Evolutionary conservation across 2,888 invertebrate genomes (phyloP).

Genomic region (Drepana falcataria): DNA sequence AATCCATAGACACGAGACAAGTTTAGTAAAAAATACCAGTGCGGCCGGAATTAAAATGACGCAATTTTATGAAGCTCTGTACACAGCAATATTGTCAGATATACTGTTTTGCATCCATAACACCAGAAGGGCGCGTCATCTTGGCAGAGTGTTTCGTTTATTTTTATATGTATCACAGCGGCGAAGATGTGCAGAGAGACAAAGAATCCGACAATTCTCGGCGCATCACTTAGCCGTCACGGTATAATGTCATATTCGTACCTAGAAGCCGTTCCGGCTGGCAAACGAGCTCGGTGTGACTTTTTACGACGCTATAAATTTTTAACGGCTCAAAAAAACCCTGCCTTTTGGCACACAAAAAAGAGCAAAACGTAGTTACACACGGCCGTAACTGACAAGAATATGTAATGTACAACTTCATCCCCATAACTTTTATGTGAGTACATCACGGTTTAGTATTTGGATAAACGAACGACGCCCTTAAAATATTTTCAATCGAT

Average conservation of each 20-base stretch:
- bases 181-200: conserved; percentile 1
- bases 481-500: neutral
- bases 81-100: too few relatives aligned
- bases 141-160: too few relatives aligned
- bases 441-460: neutral
- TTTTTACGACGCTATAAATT: conserved; percentile 72
- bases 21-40: too few relatives aligned
- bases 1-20: too few relatives aligned
- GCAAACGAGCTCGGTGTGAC: conserved; percentile 52
- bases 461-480: neutral
- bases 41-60: too few relatives aligned
- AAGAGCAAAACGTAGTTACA: conserved; percentile 37
- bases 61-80: too few relatives aligned
- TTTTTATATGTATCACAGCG: too few relatives aligned
- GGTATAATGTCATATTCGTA: conserved; percentile 54
- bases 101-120: too few relatives aligned
- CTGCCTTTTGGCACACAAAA: conserved; percentile 44
- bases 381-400: conserved; percentile 33
- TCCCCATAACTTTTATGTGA: neutral
- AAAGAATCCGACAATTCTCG: conserved; percentile 19
- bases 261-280: conserved; percentile 38
- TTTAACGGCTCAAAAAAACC: conserved; percentile 64
- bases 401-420: conserved; percentile 29
- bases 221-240: conserved; percentile 34
- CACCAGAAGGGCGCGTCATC: too few relatives aligned